Percentiles rank a stretch among this genome's conserved stretches.
Conservation (phyloP, 2,797 vertebrate species). For the Agapornis canus region DNA sequence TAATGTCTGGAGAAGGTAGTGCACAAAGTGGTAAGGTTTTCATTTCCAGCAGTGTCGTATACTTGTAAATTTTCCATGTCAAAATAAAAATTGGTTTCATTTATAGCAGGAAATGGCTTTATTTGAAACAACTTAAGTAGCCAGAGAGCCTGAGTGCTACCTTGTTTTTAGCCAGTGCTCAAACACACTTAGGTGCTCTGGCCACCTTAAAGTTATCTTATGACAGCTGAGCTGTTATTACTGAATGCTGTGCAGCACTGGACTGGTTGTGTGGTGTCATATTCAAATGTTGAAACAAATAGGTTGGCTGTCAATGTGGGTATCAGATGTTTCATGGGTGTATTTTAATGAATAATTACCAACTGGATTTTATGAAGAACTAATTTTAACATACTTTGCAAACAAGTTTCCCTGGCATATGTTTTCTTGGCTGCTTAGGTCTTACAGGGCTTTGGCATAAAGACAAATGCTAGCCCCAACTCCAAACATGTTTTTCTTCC, state of each 20-base stretch:
- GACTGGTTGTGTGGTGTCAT: not conserved
- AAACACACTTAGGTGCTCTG: not conserved
- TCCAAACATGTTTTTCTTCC: not conserved
- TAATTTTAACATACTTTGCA: constrained; percentile 39
- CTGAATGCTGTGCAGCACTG: not conserved
- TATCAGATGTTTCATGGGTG: constrained; percentile 9
- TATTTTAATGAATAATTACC: constrained; percentile 53
- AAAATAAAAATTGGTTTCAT: not conserved
- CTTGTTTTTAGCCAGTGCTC: not conserved
- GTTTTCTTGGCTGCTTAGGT: constrained; percentile 19
- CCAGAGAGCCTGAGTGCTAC: not conserved
- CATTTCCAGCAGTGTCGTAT: not conserved
- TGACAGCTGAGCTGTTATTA: not conserved
- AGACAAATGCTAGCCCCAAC: not conserved
- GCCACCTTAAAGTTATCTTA: not conserved
- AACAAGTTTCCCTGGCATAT: constrained; percentile 1
- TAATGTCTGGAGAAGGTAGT: not conserved
- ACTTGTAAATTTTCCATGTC: not conserved
- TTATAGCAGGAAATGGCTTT: not conserved
- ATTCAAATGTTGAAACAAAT: not conserved
- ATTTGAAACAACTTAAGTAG: not conserved
- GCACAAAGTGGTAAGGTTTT: not conserved
- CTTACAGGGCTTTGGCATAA: not conserved
- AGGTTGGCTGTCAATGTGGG: not conserved
- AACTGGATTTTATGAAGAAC: constrained; percentile 33